phyloP scores from a whole-genome alignment of 2,797 vertebrate genomes.

The Ceyx erithaca region DNA sequence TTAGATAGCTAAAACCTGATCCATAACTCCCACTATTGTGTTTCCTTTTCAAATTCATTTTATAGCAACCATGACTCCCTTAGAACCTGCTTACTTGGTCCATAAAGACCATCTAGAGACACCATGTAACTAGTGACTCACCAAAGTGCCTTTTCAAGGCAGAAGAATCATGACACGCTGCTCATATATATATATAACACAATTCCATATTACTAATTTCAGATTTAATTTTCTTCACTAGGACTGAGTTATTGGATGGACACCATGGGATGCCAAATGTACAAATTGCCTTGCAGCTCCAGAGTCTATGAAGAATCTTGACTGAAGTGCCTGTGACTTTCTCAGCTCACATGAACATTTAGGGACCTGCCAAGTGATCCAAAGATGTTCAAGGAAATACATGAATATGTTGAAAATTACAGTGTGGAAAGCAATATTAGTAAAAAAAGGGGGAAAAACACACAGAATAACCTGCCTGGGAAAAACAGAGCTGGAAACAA shows the following conservation, averaged over 20 bases:
- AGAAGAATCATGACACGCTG: slow-evolving; percentile 13
- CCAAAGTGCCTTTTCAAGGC: slow-evolving; percentile 26
- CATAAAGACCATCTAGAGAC: slow-evolving; percentile 8
- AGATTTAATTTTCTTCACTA: slow-evolving; percentile 49
- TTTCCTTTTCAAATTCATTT: slow-evolving; percentile 29
- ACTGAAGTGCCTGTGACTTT: not conserved
- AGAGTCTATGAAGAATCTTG: slow-evolving; percentile 16
- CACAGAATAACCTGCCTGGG: not conserved
- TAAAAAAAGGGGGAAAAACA: not conserved
- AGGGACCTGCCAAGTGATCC: not conserved
- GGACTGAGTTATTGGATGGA: slow-evolving; percentile 28
- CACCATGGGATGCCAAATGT: slow-evolving; percentile 40
- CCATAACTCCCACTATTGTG: not conserved
- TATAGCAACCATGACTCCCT: not conserved
- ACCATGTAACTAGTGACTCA: not conserved
- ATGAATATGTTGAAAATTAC: slow-evolving; percentile 12
- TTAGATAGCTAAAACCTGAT: slow-evolving; percentile 14
- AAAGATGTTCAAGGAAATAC: not conserved
- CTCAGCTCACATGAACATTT: not conserved
- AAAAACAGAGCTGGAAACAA: not conserved
- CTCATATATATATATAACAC: not conserved
- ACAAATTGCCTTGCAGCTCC: slow-evolving; percentile 12
- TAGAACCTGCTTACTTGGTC: slow-evolving; percentile 3
- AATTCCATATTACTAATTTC: slow-evolving; percentile 21
- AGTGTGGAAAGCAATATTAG: not conserved